Evolutionary conservation across 2,888 invertebrate species (phyloP), one percentile per base, ranked within the genome.

Genomic region (Patella ulyssiponensis): DNA sequence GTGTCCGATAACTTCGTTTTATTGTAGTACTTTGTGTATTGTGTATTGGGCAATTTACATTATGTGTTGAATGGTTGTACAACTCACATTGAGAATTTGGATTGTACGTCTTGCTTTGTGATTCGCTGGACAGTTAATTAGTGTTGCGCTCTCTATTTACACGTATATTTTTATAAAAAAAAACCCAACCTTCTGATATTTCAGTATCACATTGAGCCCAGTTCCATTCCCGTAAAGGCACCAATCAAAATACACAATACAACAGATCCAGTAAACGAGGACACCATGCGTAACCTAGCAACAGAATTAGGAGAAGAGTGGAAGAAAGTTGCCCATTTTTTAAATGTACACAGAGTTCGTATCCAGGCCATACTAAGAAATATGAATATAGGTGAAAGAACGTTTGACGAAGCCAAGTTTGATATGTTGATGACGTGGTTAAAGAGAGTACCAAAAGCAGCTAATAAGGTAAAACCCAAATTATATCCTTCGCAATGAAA

Each of bases 381-480:
- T 73, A 77, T 69, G 33, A 73, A 79, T 78, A 76, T 82, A 20
- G 81, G 81, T 1, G 85, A 87, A 33, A 78, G 79, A 17, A 79
- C 82, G 1, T 87, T 86, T 15, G 80, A 81, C 14, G 85, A 87
- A 15, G 87, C 87, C 9, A 86, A 86, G 71, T 89, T 84, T 73
- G 87, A 89, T 17, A 90, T 90, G 90, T 79, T 90, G 76, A 83
- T 90, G 81, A 88, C 88, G n/a, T 90, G 90, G 90, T 77, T 88
- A 20, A 90, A 90, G 75, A 84, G 85, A 71, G 87, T 87, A 53
- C 88, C 89, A 0, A 86, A 87, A 79, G 83, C 88, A 2, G 80
- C 82, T 5, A 87, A 88, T 76, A 90, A 90, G 86, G 90, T 90
- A 77, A 76, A 44, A 44, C 7, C 44, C 9, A 44, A 44, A 44